A percentile compares a stretch with the other conserved stretches of the same genome.
phyloP scores from a whole-genome alignment of 2,888 invertebrate genomes.

The Kuschelorhynchus macadamiae region DNA sequence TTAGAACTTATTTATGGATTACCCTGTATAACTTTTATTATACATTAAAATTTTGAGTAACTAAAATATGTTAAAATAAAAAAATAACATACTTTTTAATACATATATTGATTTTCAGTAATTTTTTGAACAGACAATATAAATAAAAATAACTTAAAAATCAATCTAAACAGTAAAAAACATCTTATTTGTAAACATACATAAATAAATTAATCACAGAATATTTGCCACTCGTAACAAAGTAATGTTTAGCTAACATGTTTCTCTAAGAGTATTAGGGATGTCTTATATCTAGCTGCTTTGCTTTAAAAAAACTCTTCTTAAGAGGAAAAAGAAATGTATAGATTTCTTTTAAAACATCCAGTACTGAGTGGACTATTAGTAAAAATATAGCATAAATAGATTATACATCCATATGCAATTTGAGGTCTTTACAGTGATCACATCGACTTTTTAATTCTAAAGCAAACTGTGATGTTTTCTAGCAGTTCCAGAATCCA shows the following conservation, averaged over 20 bases:
- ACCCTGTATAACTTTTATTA: too few relatives aligned
- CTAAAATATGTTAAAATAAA: too few relatives aligned
- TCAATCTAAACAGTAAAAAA: slow-evolving; percentile 59
- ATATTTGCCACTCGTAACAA: slow-evolving; percentile 51
- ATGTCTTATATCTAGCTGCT: slow-evolving; percentile 32
- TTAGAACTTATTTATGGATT: too few relatives aligned
- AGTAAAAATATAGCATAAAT: slow-evolving; percentile 33
- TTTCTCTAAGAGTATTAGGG: slow-evolving; percentile 36
- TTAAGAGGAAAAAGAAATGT: slow-evolving; percentile 26
- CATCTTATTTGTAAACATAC: slow-evolving; percentile 54
- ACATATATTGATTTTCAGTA: slow-evolving; percentile 57
- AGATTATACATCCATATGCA: slow-evolving; percentile 23
- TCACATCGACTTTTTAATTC: slow-evolving; percentile 30
- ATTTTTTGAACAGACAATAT: slow-evolving; percentile 58
- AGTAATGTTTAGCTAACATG: slow-evolving; percentile 40
- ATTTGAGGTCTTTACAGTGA: slow-evolving; percentile 32
- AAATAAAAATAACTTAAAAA: slow-evolving; percentile 60
- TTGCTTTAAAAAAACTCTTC: slow-evolving; percentile 33
- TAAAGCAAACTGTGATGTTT: slow-evolving; percentile 41
- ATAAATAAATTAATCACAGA: slow-evolving; percentile 62
- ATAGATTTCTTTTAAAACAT: slow-evolving; percentile 23
- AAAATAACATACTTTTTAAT: slow-evolving; percentile 26
- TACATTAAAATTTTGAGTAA: too few relatives aligned
- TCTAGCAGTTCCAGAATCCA: slow-evolving; percentile 34
- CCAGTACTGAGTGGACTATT: slow-evolving; percentile 31